phyloP scores from a whole-genome alignment of 2,113 vertebrate genomes.

The Bombycilla garrulus region DNA sequence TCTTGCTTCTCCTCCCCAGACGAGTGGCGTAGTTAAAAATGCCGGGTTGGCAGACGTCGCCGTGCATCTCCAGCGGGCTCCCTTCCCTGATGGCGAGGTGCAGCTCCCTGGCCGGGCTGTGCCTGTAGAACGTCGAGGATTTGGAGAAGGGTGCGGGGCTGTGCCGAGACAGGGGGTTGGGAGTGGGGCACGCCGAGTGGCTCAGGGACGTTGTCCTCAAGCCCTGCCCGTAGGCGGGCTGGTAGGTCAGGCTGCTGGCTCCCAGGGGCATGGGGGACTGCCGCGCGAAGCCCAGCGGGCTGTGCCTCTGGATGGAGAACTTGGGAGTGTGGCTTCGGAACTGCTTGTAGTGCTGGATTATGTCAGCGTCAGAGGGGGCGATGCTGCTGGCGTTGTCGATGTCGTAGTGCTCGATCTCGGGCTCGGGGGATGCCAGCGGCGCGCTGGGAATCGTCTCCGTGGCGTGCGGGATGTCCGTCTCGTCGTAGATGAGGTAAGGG shows the following conservation, averaged over 20 bases:
- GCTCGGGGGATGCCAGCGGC: conserved; percentile 82
- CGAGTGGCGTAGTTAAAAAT: conserved; percentile 91
- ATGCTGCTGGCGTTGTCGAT: conserved; percentile 99
- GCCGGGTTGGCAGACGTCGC: conserved; percentile 84
- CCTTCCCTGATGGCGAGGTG: conserved; percentile 88
- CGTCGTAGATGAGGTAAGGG: conserved; percentile 95
- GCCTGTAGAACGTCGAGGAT: conserved; percentile 88
- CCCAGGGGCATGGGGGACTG: conserved; percentile 93
- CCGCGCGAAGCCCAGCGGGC: conserved; percentile 91
- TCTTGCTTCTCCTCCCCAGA: conserved; percentile 93
- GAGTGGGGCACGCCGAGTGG: conserved; percentile 88
- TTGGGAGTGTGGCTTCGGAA: conserved; percentile 96
- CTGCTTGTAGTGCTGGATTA: conserved; percentile 97
- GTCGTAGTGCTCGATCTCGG: conserved; percentile 94
- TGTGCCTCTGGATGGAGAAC: conserved; percentile 96
- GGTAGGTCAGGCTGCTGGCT: conserved; percentile 90
- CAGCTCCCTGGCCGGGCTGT: conserved; percentile 90
- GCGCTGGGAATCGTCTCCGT: conserved; percentile 89
- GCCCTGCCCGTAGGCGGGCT: conserved; percentile 85
- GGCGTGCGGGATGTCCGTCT: conserved; percentile 85
- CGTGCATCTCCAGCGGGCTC: conserved; percentile 86
- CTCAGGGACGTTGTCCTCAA: conserved; percentile 87
- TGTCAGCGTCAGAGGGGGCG: conserved; percentile 93
- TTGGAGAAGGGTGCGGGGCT: conserved; percentile 93
- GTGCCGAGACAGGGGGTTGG: conserved; percentile 90